Conservation (phyloP, 2,797 vertebrate genomes). For the Lutjanus argentimaculatus region DNA sequence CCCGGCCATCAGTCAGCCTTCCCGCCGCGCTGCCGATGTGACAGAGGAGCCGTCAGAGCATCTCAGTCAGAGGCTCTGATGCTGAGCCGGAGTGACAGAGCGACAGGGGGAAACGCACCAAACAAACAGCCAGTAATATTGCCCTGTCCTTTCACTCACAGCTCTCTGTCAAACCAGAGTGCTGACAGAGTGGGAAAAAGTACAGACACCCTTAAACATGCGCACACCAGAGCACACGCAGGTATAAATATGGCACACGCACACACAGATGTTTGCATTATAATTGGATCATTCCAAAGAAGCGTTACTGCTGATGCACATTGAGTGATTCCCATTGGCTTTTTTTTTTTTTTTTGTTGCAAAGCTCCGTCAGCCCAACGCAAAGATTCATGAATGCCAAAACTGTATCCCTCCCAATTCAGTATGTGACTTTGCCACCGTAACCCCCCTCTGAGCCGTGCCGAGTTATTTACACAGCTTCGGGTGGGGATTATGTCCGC, state of each 20-base stretch:
- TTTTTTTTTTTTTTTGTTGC: constrained; percentile 15
- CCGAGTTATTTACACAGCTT: constrained; percentile 76
- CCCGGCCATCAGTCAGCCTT: constrained; percentile 72
- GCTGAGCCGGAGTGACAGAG: constrained; percentile 76
- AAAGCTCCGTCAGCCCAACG: constrained; percentile 33
- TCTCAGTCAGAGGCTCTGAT: constrained; percentile 71
- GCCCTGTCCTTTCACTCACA: constrained; percentile 75
- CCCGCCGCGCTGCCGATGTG: constrained; percentile 48
- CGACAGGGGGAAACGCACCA: constrained; percentile 69
- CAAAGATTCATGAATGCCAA: constrained; percentile 50
- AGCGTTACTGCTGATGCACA: constrained; percentile 49
- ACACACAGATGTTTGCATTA: constrained; percentile 53
- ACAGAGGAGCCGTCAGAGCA: constrained; percentile 72
- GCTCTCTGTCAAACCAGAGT: constrained; percentile 68
- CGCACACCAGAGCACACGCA: constrained; percentile 13
- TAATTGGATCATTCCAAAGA: constrained; percentile 61
- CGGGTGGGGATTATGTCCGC: constrained; percentile 68
- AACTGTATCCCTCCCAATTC: constrained; percentile 53
- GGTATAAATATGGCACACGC: constrained; percentile 6
- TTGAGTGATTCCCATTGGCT: constrained; percentile 47
- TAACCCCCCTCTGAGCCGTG: constrained; percentile 52
- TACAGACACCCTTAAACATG: constrained; percentile 38
- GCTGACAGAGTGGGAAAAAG: constrained; percentile 70
- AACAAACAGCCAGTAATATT: constrained; percentile 79
- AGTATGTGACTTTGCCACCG: constrained; percentile 52